Percentiles rank a stretch among this genome's conserved stretches.
These are phyloP conservation scores for Proterorhinus semilunaris DNA, from an alignment of 2,113 vertebrate genomes.

Conservation along the genomic window DNA sequence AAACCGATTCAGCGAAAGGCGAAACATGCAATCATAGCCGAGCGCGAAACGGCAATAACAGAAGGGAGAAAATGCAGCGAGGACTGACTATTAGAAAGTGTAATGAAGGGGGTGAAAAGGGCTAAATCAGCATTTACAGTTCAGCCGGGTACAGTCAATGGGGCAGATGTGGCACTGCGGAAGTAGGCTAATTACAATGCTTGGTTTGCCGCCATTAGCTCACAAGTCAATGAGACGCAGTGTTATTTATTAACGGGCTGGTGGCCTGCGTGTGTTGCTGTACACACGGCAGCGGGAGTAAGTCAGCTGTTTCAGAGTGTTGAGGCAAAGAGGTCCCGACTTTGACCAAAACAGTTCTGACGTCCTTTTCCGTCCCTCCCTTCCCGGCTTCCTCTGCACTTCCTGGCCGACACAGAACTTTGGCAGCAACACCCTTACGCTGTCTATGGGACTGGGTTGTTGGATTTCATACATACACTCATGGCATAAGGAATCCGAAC, in stretches of 20 bases:
- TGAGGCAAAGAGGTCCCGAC: constrained; percentile 29
- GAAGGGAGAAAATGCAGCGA: constrained; percentile 56
- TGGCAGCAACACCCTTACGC: constrained; percentile 5
- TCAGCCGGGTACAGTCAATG: constrained; percentile 56
- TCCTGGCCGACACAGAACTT: constrained; percentile 68
- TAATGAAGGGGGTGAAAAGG: constrained; percentile 28
- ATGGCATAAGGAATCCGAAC: not conserved
- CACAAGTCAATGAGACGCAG: constrained; percentile 28
- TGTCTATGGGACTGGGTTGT: not conserved
- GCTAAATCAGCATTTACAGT: constrained; percentile 65
- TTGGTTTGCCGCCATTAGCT: constrained; percentile 51
- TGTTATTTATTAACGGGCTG: constrained; percentile 29
- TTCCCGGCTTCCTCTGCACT: constrained; percentile 59
- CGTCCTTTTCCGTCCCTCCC: constrained; percentile 61
- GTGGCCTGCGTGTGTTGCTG: not conserved
- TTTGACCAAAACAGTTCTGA: constrained; percentile 38
- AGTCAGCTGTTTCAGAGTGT: constrained; percentile 26
- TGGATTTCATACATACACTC: too few relatives aligned
- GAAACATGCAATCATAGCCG: constrained; percentile 64
- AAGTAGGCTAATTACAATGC: constrained; percentile 66
- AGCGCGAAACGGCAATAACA: constrained; percentile 63
- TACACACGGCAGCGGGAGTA: constrained; percentile 10
- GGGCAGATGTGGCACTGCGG: constrained; percentile 63
- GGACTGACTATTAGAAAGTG: constrained; percentile 66
- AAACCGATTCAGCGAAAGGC: constrained; percentile 52